Conservation (phyloP, 2,113 vertebrate genomes). For the Neolamprologus tretocephalus region DNA sequence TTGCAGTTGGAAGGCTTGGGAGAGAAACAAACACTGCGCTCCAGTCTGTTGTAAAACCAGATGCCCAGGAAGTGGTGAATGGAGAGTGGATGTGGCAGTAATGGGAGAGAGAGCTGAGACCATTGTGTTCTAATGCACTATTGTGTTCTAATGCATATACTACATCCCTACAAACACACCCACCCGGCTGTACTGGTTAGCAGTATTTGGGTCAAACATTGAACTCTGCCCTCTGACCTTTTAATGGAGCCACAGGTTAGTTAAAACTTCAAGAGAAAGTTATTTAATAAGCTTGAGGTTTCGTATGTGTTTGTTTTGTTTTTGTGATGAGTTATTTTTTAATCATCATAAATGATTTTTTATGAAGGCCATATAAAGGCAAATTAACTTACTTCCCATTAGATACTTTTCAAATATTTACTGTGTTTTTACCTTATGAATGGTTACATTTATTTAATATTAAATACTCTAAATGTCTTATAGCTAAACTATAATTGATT, state of each 20-base stretch:
- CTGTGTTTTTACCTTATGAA: not conserved
- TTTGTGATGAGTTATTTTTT: not conserved
- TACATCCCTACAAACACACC: not conserved
- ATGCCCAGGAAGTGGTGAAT: conserved; percentile 25
- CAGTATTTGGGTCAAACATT: not conserved
- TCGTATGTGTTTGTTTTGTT: not conserved
- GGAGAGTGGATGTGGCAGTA: not conserved
- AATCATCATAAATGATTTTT: not conserved
- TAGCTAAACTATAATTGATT: not conserved
- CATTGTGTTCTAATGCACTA: conserved; percentile 14
- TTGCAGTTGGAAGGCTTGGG: conserved; percentile 6
- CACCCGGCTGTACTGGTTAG: not conserved
- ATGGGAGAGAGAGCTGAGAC: not conserved
- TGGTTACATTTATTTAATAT: not conserved
- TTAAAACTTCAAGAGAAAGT: not conserved
- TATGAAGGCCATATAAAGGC: not conserved
- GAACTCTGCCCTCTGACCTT: conserved; percentile 23
- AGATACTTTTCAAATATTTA: not conserved
- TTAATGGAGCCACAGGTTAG: not conserved
- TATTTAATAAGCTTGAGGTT: not conserved
- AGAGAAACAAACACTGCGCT: conserved; percentile 26
- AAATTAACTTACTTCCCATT: not conserved
- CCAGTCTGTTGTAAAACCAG: not conserved
- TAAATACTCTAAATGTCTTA: not conserved
- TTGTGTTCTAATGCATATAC: conserved; percentile 2